Percentiles rank a stretch among this genome's conserved stretches.
Conservation (phyloP, 2,113 vertebrate genomes). For the Thalassarche chlororhynchos region DNA sequence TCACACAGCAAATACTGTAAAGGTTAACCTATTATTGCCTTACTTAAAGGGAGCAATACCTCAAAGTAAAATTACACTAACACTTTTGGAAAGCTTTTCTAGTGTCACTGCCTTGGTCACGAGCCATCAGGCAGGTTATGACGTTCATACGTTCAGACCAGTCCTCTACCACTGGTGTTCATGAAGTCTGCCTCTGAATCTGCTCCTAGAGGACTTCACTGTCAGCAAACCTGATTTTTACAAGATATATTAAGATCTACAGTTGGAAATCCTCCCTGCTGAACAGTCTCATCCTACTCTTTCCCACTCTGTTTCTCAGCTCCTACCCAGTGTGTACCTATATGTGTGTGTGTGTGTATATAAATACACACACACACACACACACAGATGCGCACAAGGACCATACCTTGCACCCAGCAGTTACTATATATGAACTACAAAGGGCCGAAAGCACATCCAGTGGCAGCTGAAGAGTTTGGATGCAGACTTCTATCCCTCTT, state of each 20-base stretch:
- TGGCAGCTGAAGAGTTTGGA: background rate
- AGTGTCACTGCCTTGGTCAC: accelerated
- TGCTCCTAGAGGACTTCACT: background rate
- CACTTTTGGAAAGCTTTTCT: background rate
- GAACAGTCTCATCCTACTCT: background rate
- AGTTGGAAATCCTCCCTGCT: background rate
- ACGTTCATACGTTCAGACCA: background rate
- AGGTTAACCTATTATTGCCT: background rate
- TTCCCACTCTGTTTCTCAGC: background rate
- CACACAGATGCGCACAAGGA: background rate
- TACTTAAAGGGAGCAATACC: background rate
- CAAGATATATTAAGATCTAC: background rate
- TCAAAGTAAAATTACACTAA: background rate
- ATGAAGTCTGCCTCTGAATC: background rate
- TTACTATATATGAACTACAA: background rate
- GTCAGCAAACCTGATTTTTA: background rate
- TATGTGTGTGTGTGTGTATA: background rate
- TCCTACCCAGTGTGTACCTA: background rate
- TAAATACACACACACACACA: background rate
- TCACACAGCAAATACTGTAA: background rate
- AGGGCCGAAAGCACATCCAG: background rate
- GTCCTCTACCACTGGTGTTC: background rate
- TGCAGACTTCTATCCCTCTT: background rate
- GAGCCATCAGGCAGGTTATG: background rate
- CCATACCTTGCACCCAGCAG: background rate